Conservation (phyloP, 2,888 invertebrate genomes). For the Acrocyrtus sp. region DNA sequence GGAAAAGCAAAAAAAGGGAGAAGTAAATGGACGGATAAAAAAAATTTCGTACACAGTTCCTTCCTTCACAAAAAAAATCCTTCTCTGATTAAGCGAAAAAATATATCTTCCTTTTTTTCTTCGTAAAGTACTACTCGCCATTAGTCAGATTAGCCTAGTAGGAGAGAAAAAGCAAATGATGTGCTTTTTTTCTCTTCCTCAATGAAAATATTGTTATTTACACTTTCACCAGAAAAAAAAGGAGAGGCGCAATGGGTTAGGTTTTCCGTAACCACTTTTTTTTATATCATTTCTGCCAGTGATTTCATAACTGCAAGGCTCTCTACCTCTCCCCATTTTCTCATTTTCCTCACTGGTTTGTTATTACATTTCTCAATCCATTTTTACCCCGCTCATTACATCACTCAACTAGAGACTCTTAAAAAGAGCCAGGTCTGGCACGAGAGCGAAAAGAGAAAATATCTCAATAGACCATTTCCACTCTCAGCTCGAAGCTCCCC, state of each 20-base stretch:
- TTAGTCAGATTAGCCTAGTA: conserved; percentile 37
- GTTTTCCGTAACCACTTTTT: no score
- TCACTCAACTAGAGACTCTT: no score
- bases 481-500: no score
- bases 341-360: neutral
- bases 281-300: no score
- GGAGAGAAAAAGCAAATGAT: neutral
- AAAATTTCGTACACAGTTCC: no score
- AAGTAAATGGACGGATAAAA: no score
- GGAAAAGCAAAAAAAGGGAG: no score
- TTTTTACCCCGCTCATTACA: neutral
- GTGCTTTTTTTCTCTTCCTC: neutral
- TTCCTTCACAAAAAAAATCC: neutral
- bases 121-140: conserved; percentile 30
- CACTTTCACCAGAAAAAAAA: neutral
- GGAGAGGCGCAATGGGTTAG: no score
- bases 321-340: neutral
- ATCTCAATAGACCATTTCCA: no score
- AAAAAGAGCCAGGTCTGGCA: neutral
- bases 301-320: neutral
- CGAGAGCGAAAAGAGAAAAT: no score
- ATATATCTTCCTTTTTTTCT: neutral
- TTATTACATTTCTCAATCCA: neutral
- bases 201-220: conserved; percentile 2
- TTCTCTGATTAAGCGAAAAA: conserved; percentile 23